A percentile compares a stretch with the other conserved stretches of the same genome.
Evolutionary conservation across 2,888 invertebrate genomes (phyloP).

Genomic region (Protula sp.): DNA sequence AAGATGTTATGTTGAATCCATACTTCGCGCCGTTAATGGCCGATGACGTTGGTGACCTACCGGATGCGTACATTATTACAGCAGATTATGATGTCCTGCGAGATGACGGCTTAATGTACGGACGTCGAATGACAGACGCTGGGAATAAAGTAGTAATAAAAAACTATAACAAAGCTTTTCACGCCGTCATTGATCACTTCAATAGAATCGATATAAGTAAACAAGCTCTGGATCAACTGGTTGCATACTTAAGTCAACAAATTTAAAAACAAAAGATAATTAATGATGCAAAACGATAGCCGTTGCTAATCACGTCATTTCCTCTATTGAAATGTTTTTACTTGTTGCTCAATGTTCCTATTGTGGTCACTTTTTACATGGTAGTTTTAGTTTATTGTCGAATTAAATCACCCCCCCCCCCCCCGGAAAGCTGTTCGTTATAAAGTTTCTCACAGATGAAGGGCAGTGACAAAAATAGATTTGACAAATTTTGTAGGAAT

Average conservation of each 20-base stretch:
- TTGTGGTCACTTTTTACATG: too few relatives aligned
- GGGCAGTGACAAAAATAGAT: too few relatives aligned
- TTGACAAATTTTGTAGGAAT: too few relatives aligned
- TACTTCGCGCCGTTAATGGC: conserved; percentile 50
- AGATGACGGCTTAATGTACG: conserved; percentile 53
- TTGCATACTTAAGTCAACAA: conserved; percentile 2
- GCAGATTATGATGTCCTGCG: conserved; percentile 52
- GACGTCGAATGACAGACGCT: conserved; percentile 36
- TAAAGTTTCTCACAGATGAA: too few relatives aligned
- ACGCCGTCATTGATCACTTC: conserved; percentile 32
- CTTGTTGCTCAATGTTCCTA: too few relatives aligned
- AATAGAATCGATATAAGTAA: conserved; percentile 4
- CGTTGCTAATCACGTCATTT: too few relatives aligned
- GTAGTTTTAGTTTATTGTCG: too few relatives aligned
- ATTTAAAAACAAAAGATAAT: too few relatives aligned
- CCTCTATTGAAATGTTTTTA: too few relatives aligned
- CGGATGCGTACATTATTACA: conserved; percentile 48
- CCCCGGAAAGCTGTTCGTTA: too few relatives aligned
- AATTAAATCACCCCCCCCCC: too few relatives aligned
- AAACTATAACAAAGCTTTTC: conserved; percentile 39
- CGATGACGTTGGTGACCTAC: conserved; percentile 33
- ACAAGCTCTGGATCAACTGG: conserved; percentile 2
- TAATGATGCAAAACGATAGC: too few relatives aligned
- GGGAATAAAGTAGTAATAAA: conserved; percentile 36
- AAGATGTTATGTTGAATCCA: conserved; percentile 31